These are phyloP conservation scores for Azorinus chamasolen DNA, from an alignment of 2,888 invertebrate species.

Conservation along the genomic window DNA sequence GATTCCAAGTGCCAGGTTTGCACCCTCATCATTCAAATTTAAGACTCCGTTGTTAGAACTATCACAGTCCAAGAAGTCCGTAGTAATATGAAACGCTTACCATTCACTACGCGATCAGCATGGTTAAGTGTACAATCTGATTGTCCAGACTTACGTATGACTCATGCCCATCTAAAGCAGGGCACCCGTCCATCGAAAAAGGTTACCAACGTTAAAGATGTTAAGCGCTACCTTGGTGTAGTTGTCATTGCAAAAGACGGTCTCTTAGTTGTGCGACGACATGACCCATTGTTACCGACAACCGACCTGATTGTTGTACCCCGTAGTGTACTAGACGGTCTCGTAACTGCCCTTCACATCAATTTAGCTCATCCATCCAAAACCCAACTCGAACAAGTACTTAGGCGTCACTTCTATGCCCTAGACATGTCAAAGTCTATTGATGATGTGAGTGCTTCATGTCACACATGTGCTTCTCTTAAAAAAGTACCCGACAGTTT, in stretches of 20 bases:
- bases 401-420: conserved; percentile 55
- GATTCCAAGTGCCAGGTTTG: conserved; percentile 59
- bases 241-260: too few species aligned
- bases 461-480: conserved; percentile 37
- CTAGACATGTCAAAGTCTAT: conserved; percentile 57
- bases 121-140: conserved; percentile 54
- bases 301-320: conserved; percentile 59
- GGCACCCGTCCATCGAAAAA: conserved; percentile 68
- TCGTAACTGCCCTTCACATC: too few species aligned
- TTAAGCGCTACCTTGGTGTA: conserved; percentile 52
- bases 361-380: too few species aligned
- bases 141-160: conserved; percentile 54
- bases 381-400: conserved; percentile 42
- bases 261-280: conserved; percentile 9
- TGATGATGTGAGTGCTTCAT: conserved; percentile 14
- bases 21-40: conserved; percentile 29
- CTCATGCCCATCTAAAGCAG: conserved; percentile 54
- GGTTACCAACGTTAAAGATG: conserved; percentile 56
- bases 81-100: conserved; percentile 22
- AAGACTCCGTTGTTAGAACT: conserved; percentile 59
- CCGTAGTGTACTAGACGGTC: too few species aligned
- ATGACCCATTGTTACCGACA: conserved; percentile 19
- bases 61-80: conserved; percentile 22
- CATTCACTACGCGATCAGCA: conserved; percentile 46
- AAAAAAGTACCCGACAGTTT: conserved; percentile 15